A percentile compares a stretch with the other conserved stretches of the same genome.
phyloP scores from a whole-genome alignment of 2,113 vertebrate genomes.

The Cathartes aura region DNA sequence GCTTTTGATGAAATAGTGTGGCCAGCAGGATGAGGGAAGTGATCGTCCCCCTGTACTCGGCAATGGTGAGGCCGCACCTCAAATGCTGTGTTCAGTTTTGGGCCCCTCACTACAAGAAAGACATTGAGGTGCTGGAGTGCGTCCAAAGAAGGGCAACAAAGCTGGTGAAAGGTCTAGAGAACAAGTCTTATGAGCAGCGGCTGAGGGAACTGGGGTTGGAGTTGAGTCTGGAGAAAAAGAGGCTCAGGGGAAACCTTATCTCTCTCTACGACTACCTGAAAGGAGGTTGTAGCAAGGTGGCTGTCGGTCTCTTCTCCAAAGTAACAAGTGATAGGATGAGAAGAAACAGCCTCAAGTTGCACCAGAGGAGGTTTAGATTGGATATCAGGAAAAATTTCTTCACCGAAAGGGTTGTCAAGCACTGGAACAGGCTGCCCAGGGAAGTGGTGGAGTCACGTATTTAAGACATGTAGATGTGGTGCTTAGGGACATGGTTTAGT shows the following conservation, averaged over 20 bases:
- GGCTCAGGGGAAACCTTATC: no score
- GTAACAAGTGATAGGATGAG: no score
- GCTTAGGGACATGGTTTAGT: accelerated
- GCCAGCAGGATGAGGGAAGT: not conserved
- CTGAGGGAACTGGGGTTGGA: not conserved
- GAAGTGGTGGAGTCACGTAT: no score
- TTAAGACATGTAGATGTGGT: not conserved
- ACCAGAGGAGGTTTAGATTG: no score
- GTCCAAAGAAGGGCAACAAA: accelerated
- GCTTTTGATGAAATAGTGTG: not conserved
- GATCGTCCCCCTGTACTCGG: no score
- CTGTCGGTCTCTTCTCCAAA: no score
- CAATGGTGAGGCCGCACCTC: not conserved
- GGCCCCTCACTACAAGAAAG: not conserved
- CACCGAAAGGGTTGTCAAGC: no score
- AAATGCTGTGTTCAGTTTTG: not conserved
- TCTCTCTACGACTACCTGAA: not conserved
- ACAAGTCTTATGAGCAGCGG: accelerated
- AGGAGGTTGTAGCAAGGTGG: no score
- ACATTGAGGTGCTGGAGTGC: accelerated
- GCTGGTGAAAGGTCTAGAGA: not conserved
- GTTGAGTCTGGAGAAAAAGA: not conserved
- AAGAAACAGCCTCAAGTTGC: no score
- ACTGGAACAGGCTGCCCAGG: not conserved
- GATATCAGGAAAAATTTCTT: no score